Evolutionary conservation across 2,797 vertebrate species (phyloP), one percentile per base, ranked within the genome.

Genomic region (Alfaro cultratus): DNA sequence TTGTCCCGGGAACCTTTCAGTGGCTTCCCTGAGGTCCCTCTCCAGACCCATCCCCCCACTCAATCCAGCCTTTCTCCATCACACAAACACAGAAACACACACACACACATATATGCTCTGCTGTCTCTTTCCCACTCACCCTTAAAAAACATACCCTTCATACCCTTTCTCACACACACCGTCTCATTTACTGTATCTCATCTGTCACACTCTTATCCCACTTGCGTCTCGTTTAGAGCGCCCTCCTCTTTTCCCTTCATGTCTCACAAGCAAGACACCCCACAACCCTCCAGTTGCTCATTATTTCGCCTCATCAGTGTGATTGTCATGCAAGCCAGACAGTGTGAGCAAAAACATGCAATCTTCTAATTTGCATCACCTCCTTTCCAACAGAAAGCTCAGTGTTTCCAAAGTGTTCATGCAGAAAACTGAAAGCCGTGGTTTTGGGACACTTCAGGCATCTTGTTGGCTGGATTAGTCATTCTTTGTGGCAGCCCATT

Each of bases 1-100:
- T 96, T 96, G 96, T 96, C 95, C 96, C 88, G 10, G 91, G 94
- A 96, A 95, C 94, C 95, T 96, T 96, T 96, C 95, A 96, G 91
- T 87, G 91, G 92, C 91, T 95, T 94, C 95, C 95, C 95, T 76
- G 93, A 95, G 95, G 94, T 95, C 94, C 90, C 89, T 87, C 75
- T 81, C 94, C 73, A 21, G 86, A 89, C 91, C 94, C 93, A 80
- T 93, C 91, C 92, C 93, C 91, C 90, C 68, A 88, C 81, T 57
- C 75, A 26, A 85, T 67, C 78, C 91, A 77, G 87, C 81, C 77
- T 81, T 80, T 75, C 55, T 72, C 80, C 77, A 81, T 45, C 43
- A 45, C 43, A 47, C 68, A 74, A 76, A 84, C 78, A 83, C 70
- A 41, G 34, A 67, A 39, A 64, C 16, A 86, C 81, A 79, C 70